Conservation (phyloP, 2,888 invertebrate genomes). For the Volucella inflata region DNA sequence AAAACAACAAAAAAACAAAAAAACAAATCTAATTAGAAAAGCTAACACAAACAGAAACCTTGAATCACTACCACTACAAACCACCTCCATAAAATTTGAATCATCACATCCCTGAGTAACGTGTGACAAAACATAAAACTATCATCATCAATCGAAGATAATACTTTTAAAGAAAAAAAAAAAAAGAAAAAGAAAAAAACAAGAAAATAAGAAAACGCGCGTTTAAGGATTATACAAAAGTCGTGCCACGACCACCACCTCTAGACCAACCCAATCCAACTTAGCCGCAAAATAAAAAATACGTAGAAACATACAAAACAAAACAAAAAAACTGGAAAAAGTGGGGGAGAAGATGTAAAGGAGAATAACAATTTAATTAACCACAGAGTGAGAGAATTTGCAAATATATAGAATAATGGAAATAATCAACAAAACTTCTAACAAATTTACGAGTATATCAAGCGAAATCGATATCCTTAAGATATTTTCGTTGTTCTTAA, state of each 20-base stretch:
- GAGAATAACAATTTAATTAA: slow-evolving; percentile 3
- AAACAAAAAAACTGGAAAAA: not conserved
- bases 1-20: slow-evolving; percentile 14
- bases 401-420: slow-evolving; percentile 38
- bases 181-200: not conserved
- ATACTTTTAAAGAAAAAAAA: not conserved
- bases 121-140: not conserved
- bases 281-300: not conserved
- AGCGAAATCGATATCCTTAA: slow-evolving; percentile 31
- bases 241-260: slow-evolving; percentile 17
- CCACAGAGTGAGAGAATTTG: slow-evolving; percentile 58
- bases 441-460: slow-evolving; percentile 48
- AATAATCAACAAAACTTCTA: slow-evolving; percentile 22
- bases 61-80: slow-evolving; percentile 8
- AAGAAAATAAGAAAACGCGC: too few relatives aligned
- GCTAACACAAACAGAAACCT: slow-evolving; percentile 15
- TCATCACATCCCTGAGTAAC: slow-evolving; percentile 20
- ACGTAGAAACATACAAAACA: not conserved
- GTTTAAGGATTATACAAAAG: not conserved
- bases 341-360: slow-evolving; percentile 14
- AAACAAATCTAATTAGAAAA: not conserved
- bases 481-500: not conserved
- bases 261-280: not conserved
- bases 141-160: slow-evolving; percentile 6
- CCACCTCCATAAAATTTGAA: slow-evolving; percentile 11